Conservation (phyloP, 1,140 invertebrate species). For the Glossosoma conforme region DNA sequence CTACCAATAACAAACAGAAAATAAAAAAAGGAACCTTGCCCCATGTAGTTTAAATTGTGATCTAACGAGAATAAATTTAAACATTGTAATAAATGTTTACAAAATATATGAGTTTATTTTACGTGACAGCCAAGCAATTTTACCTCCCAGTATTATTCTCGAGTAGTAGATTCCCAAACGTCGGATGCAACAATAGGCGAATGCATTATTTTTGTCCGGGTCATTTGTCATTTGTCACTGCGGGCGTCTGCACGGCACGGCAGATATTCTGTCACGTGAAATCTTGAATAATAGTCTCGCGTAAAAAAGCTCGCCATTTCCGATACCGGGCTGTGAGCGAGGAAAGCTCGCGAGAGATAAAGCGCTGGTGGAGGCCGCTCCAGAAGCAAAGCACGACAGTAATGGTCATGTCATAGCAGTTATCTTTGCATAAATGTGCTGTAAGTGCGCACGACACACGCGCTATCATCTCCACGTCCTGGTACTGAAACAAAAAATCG, state of each 20-base stretch:
- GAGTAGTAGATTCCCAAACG: conserved; percentile 19
- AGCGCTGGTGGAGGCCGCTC: no score
- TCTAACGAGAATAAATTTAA: no score
- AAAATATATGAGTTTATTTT: no score
- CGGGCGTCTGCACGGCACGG: conserved; percentile 20
- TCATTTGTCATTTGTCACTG: conserved; percentile 29
- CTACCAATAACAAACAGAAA: no score
- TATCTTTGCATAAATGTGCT: conserved; percentile 28
- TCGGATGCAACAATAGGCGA: conserved; percentile 28
- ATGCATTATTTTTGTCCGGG: conserved; percentile 25
- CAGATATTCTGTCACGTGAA: conserved; percentile 24
- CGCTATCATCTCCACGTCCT: conserved; percentile 20
- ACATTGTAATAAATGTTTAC: no score
- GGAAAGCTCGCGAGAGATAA: neutral
- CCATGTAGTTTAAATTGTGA: no score
- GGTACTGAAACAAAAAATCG: no score
- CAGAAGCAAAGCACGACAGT: conserved; percentile 9
- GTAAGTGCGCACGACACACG: conserved; percentile 18
- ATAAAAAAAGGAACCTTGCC: no score
- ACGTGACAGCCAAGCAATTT: no score
- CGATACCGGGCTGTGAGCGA: conserved; percentile 10
- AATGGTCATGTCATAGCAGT: conserved; percentile 28
- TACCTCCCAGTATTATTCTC: no score
- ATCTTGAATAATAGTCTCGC: conserved; percentile 29
- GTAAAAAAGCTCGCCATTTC: conserved; percentile 14